Evolutionary conservation across 2,797 vertebrate species (phyloP).

Genomic region (Sciurus carolinensis): DNA sequence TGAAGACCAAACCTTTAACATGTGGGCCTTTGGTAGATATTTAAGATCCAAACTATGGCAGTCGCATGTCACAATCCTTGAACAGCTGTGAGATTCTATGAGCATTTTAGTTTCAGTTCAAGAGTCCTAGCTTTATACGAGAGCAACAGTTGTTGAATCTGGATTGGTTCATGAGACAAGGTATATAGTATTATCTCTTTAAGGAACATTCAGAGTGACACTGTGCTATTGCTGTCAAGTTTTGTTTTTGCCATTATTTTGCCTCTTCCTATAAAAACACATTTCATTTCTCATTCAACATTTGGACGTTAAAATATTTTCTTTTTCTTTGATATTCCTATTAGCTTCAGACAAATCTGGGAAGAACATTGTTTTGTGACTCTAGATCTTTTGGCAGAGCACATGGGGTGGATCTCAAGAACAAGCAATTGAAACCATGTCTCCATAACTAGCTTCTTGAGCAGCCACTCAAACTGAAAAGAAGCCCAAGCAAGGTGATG

Average conservation of each 20-base stretch:
- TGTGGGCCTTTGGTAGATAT: not conserved
- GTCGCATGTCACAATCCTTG: not conserved
- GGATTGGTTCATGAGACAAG: not conserved
- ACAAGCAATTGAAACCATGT: constrained; percentile 51
- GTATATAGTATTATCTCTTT: not conserved
- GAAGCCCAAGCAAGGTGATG: not conserved
- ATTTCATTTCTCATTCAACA: constrained; percentile 33
- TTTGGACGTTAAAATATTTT: constrained; percentile 52
- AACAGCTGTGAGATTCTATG: not conserved
- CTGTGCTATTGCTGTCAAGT: not conserved
- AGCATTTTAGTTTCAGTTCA: constrained; percentile 3
- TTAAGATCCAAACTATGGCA: not conserved
- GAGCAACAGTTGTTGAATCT: not conserved
- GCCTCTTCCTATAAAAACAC: constrained; percentile 49
- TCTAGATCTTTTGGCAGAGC: constrained; percentile 49
- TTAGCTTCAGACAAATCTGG: constrained; percentile 41
- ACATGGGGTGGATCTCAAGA: not conserved
- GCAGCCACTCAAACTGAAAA: not conserved
- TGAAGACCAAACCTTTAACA: not conserved
- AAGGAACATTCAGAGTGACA: not conserved
- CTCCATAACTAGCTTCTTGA: constrained; percentile 59
- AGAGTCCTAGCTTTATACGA: not conserved
- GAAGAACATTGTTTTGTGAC: constrained; percentile 41
- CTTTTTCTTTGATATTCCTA: constrained; percentile 50
- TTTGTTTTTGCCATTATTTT: constrained; percentile 7